Percentiles rank a stretch among this genome's conserved stretches.
Evolutionary conservation across 2,797 vertebrate genomes (phyloP).

Genomic region (Pseudochromis fuscus): DNA sequence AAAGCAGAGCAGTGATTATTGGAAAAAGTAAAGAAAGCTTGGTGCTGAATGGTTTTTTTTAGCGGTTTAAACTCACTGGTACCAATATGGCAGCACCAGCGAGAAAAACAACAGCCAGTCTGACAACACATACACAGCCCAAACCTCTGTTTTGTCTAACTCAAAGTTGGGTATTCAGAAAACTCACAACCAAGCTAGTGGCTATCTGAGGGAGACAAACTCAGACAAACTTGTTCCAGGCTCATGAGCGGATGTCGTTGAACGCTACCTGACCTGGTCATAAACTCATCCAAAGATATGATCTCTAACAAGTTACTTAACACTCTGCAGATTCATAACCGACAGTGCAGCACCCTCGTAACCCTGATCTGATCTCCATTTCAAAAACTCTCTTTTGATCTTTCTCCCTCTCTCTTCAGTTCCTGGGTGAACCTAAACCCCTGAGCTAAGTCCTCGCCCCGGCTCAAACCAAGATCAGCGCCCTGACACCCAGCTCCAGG

Average conservation of each 20-base stretch:
- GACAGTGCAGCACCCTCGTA: constrained; percentile 55
- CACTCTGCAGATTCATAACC: constrained; percentile 60
- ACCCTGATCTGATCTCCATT: constrained; percentile 63
- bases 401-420: constrained; percentile 53
- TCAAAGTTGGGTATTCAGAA: neutral
- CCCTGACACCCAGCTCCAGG: constrained; percentile 63
- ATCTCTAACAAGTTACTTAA: constrained; percentile 50
- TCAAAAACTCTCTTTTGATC: constrained; percentile 56
- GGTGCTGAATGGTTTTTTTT: neutral
- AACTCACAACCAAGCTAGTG: neutral
- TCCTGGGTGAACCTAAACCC: constrained; percentile 58
- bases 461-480: constrained; percentile 64
- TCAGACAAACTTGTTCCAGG: neutral
- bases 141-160: neutral
- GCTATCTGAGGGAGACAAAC: neutral
- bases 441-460: constrained; percentile 53
- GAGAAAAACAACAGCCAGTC: neutral
- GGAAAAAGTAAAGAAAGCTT: neutral
- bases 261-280: constrained; percentile 45
- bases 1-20: no score
- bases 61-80: neutral
- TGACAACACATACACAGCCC: neutral
- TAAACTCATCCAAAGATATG: constrained; percentile 16
- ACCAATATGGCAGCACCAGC: neutral
- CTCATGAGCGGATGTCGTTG: constrained; percentile 4